Conservation (phyloP, 2,888 invertebrate genomes). For the Anoncus sp. region DNA sequence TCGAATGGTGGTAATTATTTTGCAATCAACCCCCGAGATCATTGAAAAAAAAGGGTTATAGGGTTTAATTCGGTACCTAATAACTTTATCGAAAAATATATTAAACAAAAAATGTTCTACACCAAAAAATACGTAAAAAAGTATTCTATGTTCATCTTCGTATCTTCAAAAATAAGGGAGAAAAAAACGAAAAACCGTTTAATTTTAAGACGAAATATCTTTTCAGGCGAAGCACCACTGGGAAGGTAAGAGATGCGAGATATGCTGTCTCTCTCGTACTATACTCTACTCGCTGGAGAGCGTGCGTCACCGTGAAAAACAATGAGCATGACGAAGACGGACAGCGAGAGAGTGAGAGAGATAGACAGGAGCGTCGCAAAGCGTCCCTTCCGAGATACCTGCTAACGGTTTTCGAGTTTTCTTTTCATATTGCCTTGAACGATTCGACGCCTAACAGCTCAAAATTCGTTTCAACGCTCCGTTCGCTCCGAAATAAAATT, state of each 20-base stretch:
- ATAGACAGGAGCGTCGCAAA: too few species aligned
- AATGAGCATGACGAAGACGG: background rate
- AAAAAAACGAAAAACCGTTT: background rate
- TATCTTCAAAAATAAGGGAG: background rate
- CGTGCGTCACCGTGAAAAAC: background rate
- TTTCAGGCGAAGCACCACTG: background rate
- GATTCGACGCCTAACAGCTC: background rate
- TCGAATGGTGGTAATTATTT: too few species aligned
- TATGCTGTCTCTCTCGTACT: too few species aligned
- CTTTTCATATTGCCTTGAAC: constrained; percentile 2
- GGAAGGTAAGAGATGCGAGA: too few species aligned
- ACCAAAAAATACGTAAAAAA: background rate
- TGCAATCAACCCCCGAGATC: too few species aligned
- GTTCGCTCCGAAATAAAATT: too few species aligned
- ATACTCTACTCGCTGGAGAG: background rate
- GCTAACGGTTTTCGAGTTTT: background rate
- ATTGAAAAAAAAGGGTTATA: too few species aligned
- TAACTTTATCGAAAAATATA: background rate
- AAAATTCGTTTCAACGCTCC: background rate
- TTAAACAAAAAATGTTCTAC: constrained; percentile 2
- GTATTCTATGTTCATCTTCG: background rate
- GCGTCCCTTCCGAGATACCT: too few species aligned
- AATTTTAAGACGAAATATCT: too few species aligned
- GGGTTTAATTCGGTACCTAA: background rate
- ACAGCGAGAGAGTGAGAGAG: too few species aligned